Conservation (phyloP, 2,797 vertebrate species). For the Hemibagrus guttatus region DNA sequence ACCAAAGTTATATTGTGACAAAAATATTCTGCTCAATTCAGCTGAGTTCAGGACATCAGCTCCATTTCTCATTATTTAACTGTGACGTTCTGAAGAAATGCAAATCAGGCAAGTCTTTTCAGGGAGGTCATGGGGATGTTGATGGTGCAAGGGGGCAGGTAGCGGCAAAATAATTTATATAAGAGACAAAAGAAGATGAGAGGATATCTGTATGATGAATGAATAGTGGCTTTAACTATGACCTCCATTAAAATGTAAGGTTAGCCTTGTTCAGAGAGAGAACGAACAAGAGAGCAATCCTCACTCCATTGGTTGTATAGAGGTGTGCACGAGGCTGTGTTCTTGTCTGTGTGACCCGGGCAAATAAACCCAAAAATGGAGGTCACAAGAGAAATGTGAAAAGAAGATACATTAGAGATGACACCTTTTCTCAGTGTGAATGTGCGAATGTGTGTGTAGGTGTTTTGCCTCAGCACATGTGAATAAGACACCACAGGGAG, state of each 20-base stretch:
- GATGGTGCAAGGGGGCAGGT: background rate
- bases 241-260: slow-evolving; percentile 19
- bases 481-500: background rate
- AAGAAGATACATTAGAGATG: background rate
- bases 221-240: background rate
- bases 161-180: background rate
- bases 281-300: background rate
- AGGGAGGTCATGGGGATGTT: background rate
- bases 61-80: background rate
- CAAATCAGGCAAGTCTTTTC: background rate
- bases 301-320: background rate
- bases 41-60: background rate
- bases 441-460: slow-evolving; percentile 7
- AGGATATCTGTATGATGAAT: slow-evolving; percentile 14
- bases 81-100: background rate
- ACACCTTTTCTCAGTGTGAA: background rate
- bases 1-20: background rate
- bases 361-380: background rate
- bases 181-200: background rate
- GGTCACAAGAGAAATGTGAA: background rate
- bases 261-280: slow-evolving; percentile 8
- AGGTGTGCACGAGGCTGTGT: background rate
- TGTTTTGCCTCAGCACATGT: background rate
- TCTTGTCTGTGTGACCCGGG: background rate
- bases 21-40: background rate